Base-by-base conservation (phyloP, 2,797 vertebrate species). In the Aldrovandia affinis region DNA sequence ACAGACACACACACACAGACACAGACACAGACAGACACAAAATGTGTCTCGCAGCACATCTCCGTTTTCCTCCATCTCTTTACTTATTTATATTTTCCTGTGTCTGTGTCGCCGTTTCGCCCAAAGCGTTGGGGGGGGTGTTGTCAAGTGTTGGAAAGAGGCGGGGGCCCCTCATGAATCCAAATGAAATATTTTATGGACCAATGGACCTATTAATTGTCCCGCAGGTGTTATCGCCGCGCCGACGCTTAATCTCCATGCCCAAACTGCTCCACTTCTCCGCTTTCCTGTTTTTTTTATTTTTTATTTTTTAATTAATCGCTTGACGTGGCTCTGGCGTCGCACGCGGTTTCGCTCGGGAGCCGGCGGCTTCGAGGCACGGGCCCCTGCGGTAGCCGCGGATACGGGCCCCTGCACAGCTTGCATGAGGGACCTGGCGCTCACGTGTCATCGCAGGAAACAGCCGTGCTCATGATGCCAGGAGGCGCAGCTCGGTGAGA, bases 201-300 rank as follows among this genome's bases (percentile, higher is more conserved):
- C 95, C 96, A 97, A 86, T 97, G 96, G 95, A 97, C 96, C 96
- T 96, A 95, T 97, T 98, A 97, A 97, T 98, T 98, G 95, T 96
- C 93, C 95, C 88, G 82, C 92, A 96, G 94, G 95, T 95, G 94
- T 97, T 96, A 95, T 97, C 96, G 95, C 94, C 92, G 59, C 90
- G 95, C 95, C 96, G 93, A 89, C 93, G 92, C 82, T 93, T 94
- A 96, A 97, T 97, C 95, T 96, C 93, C 91, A 88, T 90, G 92
- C 91, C 93, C 95, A 94, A 92, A 96, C 96, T 93, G 90, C 95
- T 95, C 88, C 89, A 52, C 59, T 57, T 81, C 78, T 59, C 87
- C 93, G 44, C n/a, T 55, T 81, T 80, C 82, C 81, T 50, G 22
- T 75, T 10, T 61, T 73, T 28, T 77, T 47, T 75, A 42, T 84